These are phyloP conservation scores for Mergus octosetaceus DNA, from an alignment of 2,797 vertebrate genomes.

Conservation along the genomic window DNA sequence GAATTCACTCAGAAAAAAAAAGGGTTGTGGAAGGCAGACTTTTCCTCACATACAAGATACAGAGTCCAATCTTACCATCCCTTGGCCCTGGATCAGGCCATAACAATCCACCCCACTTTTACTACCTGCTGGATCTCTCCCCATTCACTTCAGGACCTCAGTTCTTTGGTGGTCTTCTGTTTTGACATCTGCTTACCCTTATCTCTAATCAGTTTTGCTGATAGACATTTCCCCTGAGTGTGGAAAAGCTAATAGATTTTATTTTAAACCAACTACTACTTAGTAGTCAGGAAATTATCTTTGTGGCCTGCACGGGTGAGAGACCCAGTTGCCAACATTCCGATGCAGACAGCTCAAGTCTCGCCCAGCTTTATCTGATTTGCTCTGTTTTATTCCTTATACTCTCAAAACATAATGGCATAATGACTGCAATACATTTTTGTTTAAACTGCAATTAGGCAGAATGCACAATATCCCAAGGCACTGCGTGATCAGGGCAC, in stretches of 20 bases:
- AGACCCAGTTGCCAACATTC: slow-evolving; percentile 30
- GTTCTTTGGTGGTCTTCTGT: slow-evolving; percentile 74
- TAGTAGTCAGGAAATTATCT: slow-evolving; percentile 72
- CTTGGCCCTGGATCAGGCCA: background rate
- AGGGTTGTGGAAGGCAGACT: background rate
- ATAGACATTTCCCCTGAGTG: slow-evolving; percentile 66
- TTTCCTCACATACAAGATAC: background rate
- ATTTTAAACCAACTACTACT: slow-evolving; percentile 24
- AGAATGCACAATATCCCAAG: slow-evolving; percentile 3
- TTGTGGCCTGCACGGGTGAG: slow-evolving; percentile 44
- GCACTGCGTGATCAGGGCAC: background rate
- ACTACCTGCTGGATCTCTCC: slow-evolving; percentile 25
- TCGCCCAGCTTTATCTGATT: slow-evolving; percentile 45
- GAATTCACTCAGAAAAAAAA: background rate
- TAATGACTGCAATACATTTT: background rate
- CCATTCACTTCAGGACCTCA: background rate
- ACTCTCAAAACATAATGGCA: background rate
- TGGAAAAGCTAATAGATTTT: slow-evolving; percentile 40
- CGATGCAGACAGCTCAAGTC: slow-evolving; percentile 26
- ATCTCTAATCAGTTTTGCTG: slow-evolving; percentile 74
- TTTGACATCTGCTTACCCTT: slow-evolving; percentile 71
- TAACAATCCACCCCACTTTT: background rate
- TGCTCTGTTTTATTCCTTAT: slow-evolving; percentile 8
- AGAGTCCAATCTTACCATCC: background rate
- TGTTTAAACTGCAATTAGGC: slow-evolving; percentile 37